phyloP scores from a whole-genome alignment of 2,888 invertebrate genomes.

The Pterostichus madidus region DNA sequence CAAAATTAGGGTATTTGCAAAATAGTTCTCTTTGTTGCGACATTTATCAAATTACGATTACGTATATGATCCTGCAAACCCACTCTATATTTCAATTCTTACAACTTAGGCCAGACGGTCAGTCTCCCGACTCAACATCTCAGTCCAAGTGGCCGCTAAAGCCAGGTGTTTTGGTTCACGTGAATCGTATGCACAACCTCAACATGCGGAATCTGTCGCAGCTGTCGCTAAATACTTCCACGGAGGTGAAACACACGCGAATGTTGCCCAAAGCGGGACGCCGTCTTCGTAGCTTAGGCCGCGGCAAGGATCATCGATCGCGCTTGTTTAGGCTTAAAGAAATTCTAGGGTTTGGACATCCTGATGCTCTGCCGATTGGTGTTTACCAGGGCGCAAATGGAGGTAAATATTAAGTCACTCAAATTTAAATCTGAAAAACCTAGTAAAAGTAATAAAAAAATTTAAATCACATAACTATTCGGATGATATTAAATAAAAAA shows the following conservation, averaged over 20 bases:
- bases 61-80: too few relatives aligned
- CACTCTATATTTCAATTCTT: background rate
- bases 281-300: slow-evolving; percentile 72
- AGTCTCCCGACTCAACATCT: slow-evolving; percentile 73
- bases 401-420: slow-evolving; percentile 73
- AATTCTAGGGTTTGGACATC: slow-evolving; percentile 73
- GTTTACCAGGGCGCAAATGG: slow-evolving; percentile 77
- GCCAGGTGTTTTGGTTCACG: slow-evolving; percentile 92
- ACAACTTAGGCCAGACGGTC: slow-evolving; percentile 77
- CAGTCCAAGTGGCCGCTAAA: slow-evolving; percentile 90
- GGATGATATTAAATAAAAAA: too few relatives aligned
- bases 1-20: too few relatives aligned
- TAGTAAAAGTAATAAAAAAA: too few relatives aligned
- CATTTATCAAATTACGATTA: too few relatives aligned
- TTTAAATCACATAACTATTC: too few relatives aligned
- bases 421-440: too few relatives aligned
- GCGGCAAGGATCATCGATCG: slow-evolving; percentile 74
- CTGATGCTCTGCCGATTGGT: slow-evolving; percentile 76
- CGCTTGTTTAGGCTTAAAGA: slow-evolving; percentile 74
- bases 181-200: slow-evolving; percentile 89
- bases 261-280: slow-evolving; percentile 69
- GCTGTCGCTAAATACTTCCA: slow-evolving; percentile 70
- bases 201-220: slow-evolving; percentile 72
- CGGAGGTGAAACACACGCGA: slow-evolving; percentile 69
- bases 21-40: too few relatives aligned